phyloP scores from a whole-genome alignment of 35 echinoderm and acorn worm genomes.

The Holothuria glaberrima region DNA sequence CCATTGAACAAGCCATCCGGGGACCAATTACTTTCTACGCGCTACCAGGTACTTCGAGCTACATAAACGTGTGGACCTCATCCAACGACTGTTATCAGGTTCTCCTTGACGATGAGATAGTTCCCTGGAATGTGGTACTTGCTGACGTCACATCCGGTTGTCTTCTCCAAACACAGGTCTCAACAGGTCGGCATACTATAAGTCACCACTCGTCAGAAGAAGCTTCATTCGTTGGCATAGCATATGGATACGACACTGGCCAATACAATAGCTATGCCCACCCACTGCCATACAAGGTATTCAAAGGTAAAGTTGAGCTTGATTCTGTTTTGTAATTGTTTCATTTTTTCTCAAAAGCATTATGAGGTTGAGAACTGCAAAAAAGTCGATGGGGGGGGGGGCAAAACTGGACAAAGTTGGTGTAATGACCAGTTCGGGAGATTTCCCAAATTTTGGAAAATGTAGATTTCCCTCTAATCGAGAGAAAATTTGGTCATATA shows the following conservation, averaged over 20 bases:
- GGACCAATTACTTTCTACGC: slow-evolving; percentile 13
- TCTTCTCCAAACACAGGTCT: background rate
- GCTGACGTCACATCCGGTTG: background rate
- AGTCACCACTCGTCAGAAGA: background rate
- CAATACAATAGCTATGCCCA: background rate
- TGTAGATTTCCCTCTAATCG: too few species aligned
- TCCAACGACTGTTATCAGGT: background rate
- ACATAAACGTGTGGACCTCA: slow-evolving; percentile 7
- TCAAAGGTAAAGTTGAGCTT: too few species aligned
- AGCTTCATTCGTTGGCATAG: background rate
- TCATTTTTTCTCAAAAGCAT: too few species aligned
- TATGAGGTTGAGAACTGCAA: too few species aligned
- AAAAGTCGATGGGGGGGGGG: too few species aligned
- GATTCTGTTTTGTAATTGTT: too few species aligned
- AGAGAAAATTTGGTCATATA: too few species aligned
- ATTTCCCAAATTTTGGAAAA: too few species aligned
- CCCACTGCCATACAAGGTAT: background rate
- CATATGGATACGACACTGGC: background rate
- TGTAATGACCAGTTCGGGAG: too few species aligned
- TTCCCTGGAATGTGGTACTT: background rate
- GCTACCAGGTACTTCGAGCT: background rate
- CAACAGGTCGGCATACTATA: background rate
- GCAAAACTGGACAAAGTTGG: too few species aligned
- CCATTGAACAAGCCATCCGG: background rate
- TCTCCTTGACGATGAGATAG: slow-evolving; percentile 4